Percentiles rank a stretch among this genome's conserved stretches.
These are phyloP conservation scores for Eunapius fragilis DNA, from an alignment of 37 sponge, comb jelly and placozoan species.

Conservation along the genomic window DNA sequence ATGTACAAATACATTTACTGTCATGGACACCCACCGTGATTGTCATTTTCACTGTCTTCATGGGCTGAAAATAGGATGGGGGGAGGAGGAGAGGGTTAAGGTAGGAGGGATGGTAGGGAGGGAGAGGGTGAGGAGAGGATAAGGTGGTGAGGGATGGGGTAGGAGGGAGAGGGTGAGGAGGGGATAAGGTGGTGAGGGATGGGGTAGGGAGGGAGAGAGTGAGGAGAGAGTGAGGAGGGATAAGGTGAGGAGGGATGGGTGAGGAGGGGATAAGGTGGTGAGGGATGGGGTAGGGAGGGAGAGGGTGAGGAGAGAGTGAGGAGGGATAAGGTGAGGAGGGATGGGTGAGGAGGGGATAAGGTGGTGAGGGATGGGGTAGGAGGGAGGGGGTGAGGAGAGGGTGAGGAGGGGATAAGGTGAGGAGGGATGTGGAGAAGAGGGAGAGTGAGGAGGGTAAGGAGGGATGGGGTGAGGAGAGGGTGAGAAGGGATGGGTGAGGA, in stretches of 20 bases:
- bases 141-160: not conserved
- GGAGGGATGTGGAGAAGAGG: not conserved
- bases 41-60: constrained; percentile 23
- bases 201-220: not conserved
- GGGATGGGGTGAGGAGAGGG: not conserved
- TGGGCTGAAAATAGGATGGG: not conserved
- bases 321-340: not conserved
- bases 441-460: constrained; percentile 8
- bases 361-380: too few relatives aligned
- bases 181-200: not conserved
- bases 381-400: not conserved
- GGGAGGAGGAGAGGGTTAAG: not conserved
- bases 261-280: not conserved
- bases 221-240: not conserved
- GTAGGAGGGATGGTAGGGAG: too few relatives aligned
- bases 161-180: not conserved
- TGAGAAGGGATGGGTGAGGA: too few relatives aligned
- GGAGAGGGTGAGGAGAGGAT: too few relatives aligned
- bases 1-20: too few relatives aligned
- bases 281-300: not conserved
- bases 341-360: not conserved
- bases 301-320: too few relatives aligned
- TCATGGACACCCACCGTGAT: not conserved
- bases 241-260: not conserved
- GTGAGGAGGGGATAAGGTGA: constrained; percentile 11